Conservation (phyloP, 2,113 vertebrate species). For the Pygoscelis antarcticus region DNA sequence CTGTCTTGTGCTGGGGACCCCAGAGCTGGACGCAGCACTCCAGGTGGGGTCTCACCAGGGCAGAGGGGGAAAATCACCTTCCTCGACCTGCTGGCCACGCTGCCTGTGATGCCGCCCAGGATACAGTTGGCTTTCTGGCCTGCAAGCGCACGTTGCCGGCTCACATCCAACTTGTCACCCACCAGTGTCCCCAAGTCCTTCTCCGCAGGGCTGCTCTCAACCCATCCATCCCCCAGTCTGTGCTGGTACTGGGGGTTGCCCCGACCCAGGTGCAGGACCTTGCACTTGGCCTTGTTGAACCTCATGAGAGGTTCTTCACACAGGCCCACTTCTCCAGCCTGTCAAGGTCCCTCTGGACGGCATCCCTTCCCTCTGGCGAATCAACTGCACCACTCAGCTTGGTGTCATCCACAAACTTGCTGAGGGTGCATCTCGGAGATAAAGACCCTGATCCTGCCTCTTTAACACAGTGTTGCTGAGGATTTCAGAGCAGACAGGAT, state of each 20-base stretch:
- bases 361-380: background rate
- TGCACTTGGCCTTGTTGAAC: background rate
- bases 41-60: background rate
- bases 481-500: background rate
- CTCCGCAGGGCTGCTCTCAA: background rate
- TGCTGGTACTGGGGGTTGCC: background rate
- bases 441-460: background rate
- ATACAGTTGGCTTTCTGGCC: background rate
- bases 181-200: background rate
- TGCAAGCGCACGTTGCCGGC: fast-evolving
- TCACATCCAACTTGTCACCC: background rate
- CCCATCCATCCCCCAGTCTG: background rate
- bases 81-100: background rate
- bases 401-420: background rate
- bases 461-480: background rate
- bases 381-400: background rate
- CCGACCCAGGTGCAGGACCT: background rate
- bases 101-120: background rate
- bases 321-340: background rate
- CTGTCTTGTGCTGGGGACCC: background rate
- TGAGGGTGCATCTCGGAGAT: background rate
- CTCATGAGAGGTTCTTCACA: background rate
- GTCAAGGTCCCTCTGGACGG: background rate
- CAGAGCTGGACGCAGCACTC: background rate
- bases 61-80: background rate